These are phyloP conservation scores for Macrotus californicus DNA, from an alignment of 2,113 vertebrate species.

Conservation along the genomic window DNA sequence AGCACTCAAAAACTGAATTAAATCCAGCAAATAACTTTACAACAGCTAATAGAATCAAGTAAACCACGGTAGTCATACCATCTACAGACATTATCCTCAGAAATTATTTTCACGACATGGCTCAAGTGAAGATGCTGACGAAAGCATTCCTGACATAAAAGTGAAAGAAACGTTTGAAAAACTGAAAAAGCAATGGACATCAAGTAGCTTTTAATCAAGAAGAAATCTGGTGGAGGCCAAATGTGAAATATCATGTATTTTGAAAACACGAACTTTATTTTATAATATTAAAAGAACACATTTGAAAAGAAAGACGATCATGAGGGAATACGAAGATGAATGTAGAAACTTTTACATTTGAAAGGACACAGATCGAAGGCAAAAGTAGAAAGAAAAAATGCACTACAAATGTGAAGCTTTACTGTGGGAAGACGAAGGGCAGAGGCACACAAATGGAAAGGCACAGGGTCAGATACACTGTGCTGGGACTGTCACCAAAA, in stretches of 20 bases:
- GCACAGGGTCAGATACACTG: not conserved
- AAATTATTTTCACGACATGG: conserved; percentile 1
- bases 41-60: not conserved
- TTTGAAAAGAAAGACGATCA: not conserved
- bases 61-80: not conserved
- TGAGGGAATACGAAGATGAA: not conserved
- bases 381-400: not conserved
- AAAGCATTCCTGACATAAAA: not conserved
- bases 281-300: not conserved
- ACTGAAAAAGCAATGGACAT: not conserved
- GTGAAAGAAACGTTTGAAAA: not conserved
- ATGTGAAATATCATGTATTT: not conserved
- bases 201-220: not conserved
- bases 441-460: not conserved
- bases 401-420: not conserved
- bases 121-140: not conserved
- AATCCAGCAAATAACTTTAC: not conserved
- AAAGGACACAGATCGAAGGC: not conserved
- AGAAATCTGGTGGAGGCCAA: not conserved
- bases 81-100: not conserved
- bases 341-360: not conserved
- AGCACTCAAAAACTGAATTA: not conserved
- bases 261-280: conserved; percentile 10
- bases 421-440: not conserved
- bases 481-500: not conserved